phyloP scores from a whole-genome alignment of 2,113 vertebrate genomes.

The Cheirogaleus medius region DNA sequence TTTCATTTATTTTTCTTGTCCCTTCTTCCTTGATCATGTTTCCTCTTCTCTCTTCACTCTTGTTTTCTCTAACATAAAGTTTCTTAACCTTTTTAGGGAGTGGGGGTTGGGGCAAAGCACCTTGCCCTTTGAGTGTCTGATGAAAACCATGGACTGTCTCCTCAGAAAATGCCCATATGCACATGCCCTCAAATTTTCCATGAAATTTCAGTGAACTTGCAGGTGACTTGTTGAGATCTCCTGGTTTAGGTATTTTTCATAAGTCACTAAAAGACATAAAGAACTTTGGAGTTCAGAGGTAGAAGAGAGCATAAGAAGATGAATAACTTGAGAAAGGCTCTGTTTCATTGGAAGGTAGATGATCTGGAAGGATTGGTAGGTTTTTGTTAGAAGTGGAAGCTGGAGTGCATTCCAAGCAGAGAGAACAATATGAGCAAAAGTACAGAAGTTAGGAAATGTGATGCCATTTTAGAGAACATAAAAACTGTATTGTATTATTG shows the following conservation, averaged over 20 bases:
- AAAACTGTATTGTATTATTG: background rate
- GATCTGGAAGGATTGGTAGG: background rate
- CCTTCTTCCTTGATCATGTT: background rate
- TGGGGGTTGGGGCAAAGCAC: background rate
- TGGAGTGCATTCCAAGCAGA: background rate
- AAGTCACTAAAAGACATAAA: background rate
- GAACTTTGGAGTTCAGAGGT: background rate
- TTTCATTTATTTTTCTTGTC: background rate
- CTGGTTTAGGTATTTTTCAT: background rate
- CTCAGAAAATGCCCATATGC: background rate
- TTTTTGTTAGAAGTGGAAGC: constrained; percentile 22
- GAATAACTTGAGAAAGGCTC: background rate
- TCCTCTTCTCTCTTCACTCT: background rate
- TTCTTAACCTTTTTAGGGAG: background rate
- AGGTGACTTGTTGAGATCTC: background rate
- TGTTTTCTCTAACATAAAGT: background rate
- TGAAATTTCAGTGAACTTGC: background rate
- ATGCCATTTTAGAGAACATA: background rate
- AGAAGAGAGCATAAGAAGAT: background rate
- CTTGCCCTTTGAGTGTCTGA: background rate
- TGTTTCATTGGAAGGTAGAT: background rate
- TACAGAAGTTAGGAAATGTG: background rate
- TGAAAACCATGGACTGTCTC: background rate
- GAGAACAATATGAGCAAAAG: background rate
- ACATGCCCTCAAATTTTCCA: background rate